A percentile compares a stretch with the other conserved stretches of the same genome.
Conservation (phyloP, 2,888 invertebrate species). For the Holacanthella duospinosa region DNA sequence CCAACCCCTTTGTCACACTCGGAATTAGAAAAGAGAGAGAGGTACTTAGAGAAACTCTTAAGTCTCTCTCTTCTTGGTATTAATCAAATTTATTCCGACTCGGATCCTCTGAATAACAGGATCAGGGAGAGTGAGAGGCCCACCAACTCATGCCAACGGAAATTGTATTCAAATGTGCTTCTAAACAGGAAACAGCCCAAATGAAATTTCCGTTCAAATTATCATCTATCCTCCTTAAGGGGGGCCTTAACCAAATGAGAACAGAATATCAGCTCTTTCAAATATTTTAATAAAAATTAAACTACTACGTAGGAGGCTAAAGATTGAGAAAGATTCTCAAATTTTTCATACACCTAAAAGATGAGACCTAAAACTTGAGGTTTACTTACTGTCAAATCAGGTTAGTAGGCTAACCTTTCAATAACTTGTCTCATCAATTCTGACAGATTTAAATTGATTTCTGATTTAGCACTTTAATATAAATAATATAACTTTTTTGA, state of each 20-base stretch:
- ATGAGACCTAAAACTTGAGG: no score
- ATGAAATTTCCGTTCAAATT: neutral
- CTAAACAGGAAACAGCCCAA: neutral
- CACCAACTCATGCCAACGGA: neutral
- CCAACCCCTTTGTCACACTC: neutral
- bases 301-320: no score
- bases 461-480: no score
- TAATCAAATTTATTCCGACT: neutral
- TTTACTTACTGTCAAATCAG: no score
- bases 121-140: neutral
- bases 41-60: neutral
- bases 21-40: neutral
- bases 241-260: neutral
- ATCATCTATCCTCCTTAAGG: neutral
- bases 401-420: no score
- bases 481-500: no score
- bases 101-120: neutral
- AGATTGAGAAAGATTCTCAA: no score
- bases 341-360: no score
- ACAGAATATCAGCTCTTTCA: neutral
- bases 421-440: no score
- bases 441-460: no score
- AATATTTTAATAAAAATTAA: neutral
- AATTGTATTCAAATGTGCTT: neutral
- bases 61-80: neutral